phyloP scores from a whole-genome alignment of 2,888 invertebrate genomes.

The Automeris io region DNA sequence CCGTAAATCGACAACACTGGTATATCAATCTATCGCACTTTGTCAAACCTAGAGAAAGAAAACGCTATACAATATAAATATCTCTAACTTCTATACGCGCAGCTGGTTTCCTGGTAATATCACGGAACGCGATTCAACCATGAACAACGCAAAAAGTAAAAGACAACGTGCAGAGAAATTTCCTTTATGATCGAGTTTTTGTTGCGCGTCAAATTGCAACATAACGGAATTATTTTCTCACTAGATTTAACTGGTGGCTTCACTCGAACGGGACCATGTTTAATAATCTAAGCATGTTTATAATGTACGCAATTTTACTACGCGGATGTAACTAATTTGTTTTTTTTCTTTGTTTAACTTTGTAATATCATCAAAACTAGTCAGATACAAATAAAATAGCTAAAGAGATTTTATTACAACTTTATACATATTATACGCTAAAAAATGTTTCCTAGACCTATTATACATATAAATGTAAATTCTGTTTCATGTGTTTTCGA shows the following conservation, averaged over 20 bases:
- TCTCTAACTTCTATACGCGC: slow-evolving; percentile 31
- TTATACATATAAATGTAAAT: too few relatives aligned
- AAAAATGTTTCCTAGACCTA: too few relatives aligned
- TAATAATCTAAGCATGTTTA: too few relatives aligned
- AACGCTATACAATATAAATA: slow-evolving; percentile 19
- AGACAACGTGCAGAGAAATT: slow-evolving; percentile 54
- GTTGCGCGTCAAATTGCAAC: slow-evolving; percentile 48
- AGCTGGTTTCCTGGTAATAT: slow-evolving; percentile 39
- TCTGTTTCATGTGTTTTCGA: too few relatives aligned
- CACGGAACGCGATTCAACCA: slow-evolving; percentile 52
- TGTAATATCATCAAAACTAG: too few relatives aligned
- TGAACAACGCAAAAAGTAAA: slow-evolving; percentile 57
- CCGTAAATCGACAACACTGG: too few relatives aligned
- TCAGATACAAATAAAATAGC: too few relatives aligned
- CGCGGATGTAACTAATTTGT: too few relatives aligned
- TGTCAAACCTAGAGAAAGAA: slow-evolving; percentile 23
- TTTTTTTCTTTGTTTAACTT: too few relatives aligned
- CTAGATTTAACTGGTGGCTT: slow-evolving; percentile 13
- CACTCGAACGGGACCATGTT: slow-evolving; percentile 12
- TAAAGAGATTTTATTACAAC: too few relatives aligned
- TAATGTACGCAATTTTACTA: too few relatives aligned
- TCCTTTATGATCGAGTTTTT: slow-evolving; percentile 48
- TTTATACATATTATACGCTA: too few relatives aligned
- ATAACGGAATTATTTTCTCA: slow-evolving; percentile 37
- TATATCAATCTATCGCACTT: slow-evolving; percentile 11